Base-by-base conservation (phyloP, 2,888 invertebrate species). In the Drosophila quinaria region DNA sequence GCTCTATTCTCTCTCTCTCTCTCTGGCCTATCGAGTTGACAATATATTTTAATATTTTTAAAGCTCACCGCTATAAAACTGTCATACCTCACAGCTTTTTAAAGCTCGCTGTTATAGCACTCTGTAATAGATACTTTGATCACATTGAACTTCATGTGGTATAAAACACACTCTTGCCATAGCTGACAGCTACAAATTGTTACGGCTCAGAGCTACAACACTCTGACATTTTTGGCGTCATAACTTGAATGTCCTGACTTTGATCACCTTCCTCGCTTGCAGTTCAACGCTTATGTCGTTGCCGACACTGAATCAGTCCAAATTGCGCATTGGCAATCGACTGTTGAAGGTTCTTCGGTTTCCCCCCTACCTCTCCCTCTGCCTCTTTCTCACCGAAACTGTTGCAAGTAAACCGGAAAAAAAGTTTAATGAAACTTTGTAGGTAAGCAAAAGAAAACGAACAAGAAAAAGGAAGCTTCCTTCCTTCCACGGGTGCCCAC, bases 351-450 rank as follows among this genome's bases (percentile, higher is more conserved):
- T 46, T 19, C 22, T 22, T 2, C 19, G 41, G 13, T 13, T 6
- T 22, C 10, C 4, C 17, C 13, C 13, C 13, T n/a, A n/a, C n/a
- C 0, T 3, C n/a, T 19, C 8, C 17, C 1, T 22, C 22, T 11
- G 8, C 11, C n/a, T 6, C 19, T 1, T 19, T 9, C 15, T 19
- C 25, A 0, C 22, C 22, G 6, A 0, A 25, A 25, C 5, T 25
- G 5, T 25, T 35, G 54, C 17, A 39, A 46, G 59, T 29, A 56
- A 50, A n/a, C 33, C 54, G 51, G 51, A 37, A 52, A 62, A 75
- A 67, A 72, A 71, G 51, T 76, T 76, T 51, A 76, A 64, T 62
- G 65, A 62, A 76, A 76, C 73, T 77, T 76, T 76, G 62, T 73
- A 62, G 72, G 58, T 62, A 67, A 62, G 42, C 50, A 39, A 29